Evolutionary conservation across 2,888 invertebrate species (phyloP).

Genomic region (Noctua janthe): DNA sequence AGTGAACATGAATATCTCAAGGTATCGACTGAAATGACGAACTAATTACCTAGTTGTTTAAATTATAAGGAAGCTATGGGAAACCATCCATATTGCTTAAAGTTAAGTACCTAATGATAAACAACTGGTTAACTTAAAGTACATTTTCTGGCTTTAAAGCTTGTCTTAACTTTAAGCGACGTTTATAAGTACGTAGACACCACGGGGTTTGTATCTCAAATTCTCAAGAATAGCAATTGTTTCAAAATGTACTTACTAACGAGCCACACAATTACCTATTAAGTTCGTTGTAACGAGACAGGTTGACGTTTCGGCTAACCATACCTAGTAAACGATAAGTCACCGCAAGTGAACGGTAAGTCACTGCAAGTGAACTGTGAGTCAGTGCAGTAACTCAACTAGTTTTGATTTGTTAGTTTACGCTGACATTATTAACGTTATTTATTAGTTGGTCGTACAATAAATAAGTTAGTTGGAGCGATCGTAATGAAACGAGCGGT

Average conservation of each 20-base stretch:
- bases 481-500: constrained; percentile 47
- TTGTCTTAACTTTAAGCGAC: not conserved
- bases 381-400: constrained; percentile 4
- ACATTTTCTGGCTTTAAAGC: not conserved
- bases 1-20: not conserved
- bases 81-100: not conserved
- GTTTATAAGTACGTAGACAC: not conserved
- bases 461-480: constrained; percentile 45
- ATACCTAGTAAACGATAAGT: constrained; percentile 13
- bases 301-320: constrained; percentile 14
- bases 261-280: not conserved
- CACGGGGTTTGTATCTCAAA: not conserved
- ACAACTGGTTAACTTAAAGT: not conserved
- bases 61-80: not conserved
- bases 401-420: constrained; percentile 47
- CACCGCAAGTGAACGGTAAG: not conserved
- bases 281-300: constrained; percentile 10
- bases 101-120: not conserved
- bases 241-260: not conserved
- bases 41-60: not conserved
- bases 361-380: constrained; percentile 3
- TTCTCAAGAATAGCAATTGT: not conserved
- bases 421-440: constrained; percentile 43
- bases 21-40: not conserved
- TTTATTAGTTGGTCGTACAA: constrained; percentile 48